phyloP scores from a whole-genome alignment of 2,113 vertebrate genomes.

The Prunella himalayana region DNA sequence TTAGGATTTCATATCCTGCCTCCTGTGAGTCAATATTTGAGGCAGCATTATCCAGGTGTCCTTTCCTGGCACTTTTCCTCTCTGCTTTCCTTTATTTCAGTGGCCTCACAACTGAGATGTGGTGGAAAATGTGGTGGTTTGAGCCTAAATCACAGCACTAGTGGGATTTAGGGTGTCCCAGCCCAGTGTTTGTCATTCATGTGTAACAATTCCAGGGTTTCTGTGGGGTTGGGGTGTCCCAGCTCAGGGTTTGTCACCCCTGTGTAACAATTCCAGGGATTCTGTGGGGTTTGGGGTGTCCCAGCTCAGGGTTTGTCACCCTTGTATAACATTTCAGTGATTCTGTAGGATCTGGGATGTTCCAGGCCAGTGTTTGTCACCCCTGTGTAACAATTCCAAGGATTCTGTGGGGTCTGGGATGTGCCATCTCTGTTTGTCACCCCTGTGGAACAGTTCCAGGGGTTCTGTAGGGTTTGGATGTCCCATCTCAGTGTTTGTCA shows the following conservation, averaged over 20 bases:
- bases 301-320: neutral
- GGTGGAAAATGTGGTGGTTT: neutral
- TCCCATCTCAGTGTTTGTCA: too few relatives aligned
- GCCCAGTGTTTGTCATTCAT: neutral
- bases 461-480: neutral
- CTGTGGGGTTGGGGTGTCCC: neutral
- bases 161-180: too few relatives aligned
- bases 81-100: neutral
- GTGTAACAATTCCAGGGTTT: too few relatives aligned
- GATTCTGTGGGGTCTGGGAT: neutral
- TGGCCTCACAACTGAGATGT: neutral
- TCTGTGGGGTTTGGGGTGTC: accelerated
- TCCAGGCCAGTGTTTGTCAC: accelerated
- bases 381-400: neutral
- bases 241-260: neutral
- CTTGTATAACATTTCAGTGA: neutral
- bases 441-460: neutral
- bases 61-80: neutral
- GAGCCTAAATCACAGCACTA: neutral
- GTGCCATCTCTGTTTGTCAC: neutral
- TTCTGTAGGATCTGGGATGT: accelerated
- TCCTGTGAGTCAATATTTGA: neutral
- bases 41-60: neutral
- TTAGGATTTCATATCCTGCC: neutral
- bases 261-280: accelerated